These are phyloP conservation scores for Oryctes rhinoceros DNA, from an alignment of 1,140 invertebrate species.

Conservation along the genomic window DNA sequence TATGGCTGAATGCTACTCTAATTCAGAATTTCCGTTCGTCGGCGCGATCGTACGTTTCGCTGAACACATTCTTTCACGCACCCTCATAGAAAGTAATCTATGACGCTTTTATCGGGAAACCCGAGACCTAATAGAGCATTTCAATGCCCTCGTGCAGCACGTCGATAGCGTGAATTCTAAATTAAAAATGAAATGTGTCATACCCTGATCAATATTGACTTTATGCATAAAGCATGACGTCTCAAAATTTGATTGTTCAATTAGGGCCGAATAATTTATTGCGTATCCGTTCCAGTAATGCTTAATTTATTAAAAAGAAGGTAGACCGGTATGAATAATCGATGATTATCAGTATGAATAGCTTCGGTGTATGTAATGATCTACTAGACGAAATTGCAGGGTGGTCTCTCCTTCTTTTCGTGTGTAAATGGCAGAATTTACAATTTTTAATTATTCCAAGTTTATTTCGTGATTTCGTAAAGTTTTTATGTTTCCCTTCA, in stretches of 20 bases:
- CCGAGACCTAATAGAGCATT: slow-evolving; percentile 29
- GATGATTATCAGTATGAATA: neutral
- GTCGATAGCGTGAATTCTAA: slow-evolving; percentile 30
- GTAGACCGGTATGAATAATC: neutral
- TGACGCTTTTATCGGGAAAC: slow-evolving; percentile 35
- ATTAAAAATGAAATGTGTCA: slow-evolving; percentile 38
- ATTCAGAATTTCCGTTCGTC: slow-evolving; percentile 25
- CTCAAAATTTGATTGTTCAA: slow-evolving; percentile 25
- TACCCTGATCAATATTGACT: slow-evolving; percentile 20
- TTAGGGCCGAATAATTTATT: slow-evolving; percentile 1
- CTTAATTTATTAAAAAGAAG: slow-evolving; percentile 11
- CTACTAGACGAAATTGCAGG: no score
- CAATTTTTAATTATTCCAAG: no score
- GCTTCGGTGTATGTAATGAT: no score
- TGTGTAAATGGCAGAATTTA: no score
- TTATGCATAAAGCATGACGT: slow-evolving; percentile 14
- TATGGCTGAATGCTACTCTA: slow-evolving; percentile 22
- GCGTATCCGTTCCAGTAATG: slow-evolving; percentile 1
- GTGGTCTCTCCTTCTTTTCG: no score
- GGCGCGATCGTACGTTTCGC: neutral
- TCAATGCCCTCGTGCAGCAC: slow-evolving; percentile 22
- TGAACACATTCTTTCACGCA: slow-evolving; percentile 34
- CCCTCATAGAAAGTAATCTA: slow-evolving; percentile 26
- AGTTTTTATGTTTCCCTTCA: no score
- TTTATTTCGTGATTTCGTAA: no score